Evolutionary conservation across 2,888 invertebrate species (phyloP), one percentile per base, ranked within the genome.

Genomic region (Suillia variegata): DNA sequence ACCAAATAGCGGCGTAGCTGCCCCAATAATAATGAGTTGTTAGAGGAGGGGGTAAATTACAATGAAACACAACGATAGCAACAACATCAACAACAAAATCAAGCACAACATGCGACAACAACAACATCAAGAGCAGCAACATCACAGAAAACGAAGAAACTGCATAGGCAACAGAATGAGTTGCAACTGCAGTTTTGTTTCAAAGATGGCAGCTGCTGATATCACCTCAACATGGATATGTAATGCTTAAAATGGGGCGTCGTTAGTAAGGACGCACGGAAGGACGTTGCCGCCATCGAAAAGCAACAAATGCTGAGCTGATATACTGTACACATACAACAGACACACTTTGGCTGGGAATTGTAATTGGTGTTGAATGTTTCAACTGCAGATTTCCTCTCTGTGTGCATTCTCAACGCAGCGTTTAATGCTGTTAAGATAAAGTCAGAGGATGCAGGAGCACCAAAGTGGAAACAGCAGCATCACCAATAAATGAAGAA

Each of bases 281-380:
- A 42, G 54, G 54, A 54, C 45, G 45, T 20, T 13, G 20, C 20
- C 13, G 4, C 18, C 18, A 18, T 20, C 18, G 17, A 45, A 13
- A 45, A 8, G 15, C 6, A 31, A 15, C 20, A 48, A 48, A 49
- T 49, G 49, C 49, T 24, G 49, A 24, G 49, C 49, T 24, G 49
- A 49, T 22, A 5, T 38, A 13, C 38, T 13, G 26, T n/a, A n/a
- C 15, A 38, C 38, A 31, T 31, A 6, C 12, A 6, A 31, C 31
- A 31, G 6, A 18, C 13, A 48, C 17, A 17, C 42, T 42, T 47
- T 5, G 38, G 38, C 21, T 18, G 49, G 21, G 21, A 67, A 72
- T 67, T 74, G 73, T 72, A 72, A 72, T 73, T 74, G 74, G 69
- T 67, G 58, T 58, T 58, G 57, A 61, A 55, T 60, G 47, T n/a